A percentile compares a stretch with the other conserved stretches of the same genome.
These are phyloP conservation scores for Phainopepla nitens DNA, from an alignment of 2,113 vertebrate genomes.

Conservation along the genomic window DNA sequence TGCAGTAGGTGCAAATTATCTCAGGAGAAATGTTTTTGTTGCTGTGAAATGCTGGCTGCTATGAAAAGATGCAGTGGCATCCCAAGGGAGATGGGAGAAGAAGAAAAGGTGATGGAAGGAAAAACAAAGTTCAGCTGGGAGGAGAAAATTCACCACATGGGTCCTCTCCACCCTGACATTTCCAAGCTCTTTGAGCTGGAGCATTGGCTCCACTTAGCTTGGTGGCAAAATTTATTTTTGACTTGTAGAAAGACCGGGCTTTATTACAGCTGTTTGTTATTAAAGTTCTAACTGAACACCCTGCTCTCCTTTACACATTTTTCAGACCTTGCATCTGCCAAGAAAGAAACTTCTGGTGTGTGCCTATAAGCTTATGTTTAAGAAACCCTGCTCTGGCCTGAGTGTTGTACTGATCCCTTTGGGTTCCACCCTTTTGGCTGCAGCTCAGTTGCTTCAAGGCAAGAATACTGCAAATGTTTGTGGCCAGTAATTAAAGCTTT, in stretches of 20 bases:
- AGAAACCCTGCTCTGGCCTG: neutral
- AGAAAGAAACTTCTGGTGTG: neutral
- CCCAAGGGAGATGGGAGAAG: accelerated
- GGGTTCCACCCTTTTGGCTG: neutral
- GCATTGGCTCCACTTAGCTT: neutral
- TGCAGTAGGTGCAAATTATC: neutral
- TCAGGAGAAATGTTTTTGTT: neutral
- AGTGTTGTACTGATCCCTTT: neutral
- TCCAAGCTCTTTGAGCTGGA: neutral
- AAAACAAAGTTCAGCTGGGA: neutral
- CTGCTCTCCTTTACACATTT: conserved; percentile 2
- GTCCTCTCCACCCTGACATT: neutral
- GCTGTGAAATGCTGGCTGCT: neutral
- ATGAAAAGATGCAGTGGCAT: neutral
- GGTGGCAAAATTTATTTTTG: neutral
- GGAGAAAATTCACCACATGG: neutral
- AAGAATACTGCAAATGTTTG: neutral
- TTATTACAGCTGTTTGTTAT: conserved; percentile 38
- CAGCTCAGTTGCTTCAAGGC: neutral
- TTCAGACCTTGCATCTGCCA: conserved; percentile 14
- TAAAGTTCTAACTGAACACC: conserved; percentile 16
- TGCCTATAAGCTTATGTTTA: neutral
- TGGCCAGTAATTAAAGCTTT: neutral
- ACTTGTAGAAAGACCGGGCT: neutral
- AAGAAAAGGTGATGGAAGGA: neutral